Conservation (phyloP, 2,113 vertebrate genomes). For the Gasterosteus aculeatus region DNA sequence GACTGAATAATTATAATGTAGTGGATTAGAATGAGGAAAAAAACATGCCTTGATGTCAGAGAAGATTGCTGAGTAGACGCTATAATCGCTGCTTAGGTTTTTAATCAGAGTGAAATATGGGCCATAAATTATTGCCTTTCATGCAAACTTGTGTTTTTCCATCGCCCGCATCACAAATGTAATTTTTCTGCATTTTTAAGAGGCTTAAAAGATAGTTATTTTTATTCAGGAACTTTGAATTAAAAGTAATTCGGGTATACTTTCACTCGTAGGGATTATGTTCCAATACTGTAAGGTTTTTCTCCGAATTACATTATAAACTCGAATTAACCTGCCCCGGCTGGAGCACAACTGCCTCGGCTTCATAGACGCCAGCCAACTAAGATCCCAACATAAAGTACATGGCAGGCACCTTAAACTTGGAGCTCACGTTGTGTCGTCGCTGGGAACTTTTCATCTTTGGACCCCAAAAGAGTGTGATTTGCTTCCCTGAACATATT, state of each 20-base stretch:
- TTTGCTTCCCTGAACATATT: conserved; percentile 44
- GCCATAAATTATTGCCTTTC: conserved; percentile 83
- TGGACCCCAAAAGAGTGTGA: conserved; percentile 48
- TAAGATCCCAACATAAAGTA: conserved; percentile 41
- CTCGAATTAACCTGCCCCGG: conserved; percentile 63
- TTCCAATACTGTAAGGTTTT: conserved; percentile 71
- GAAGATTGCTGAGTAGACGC: conserved; percentile 83
- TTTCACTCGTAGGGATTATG: conserved; percentile 74
- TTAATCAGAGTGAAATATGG: conserved; percentile 84
- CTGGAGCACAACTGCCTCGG: conserved; percentile 36
- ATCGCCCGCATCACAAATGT: conserved; percentile 75
- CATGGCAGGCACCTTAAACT: conserved; percentile 48
- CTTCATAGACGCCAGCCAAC: conserved; percentile 46
- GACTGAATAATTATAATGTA: conserved; percentile 84
- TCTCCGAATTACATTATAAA: conserved; percentile 68
- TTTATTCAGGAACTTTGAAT: conserved; percentile 77
- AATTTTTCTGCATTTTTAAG: conserved; percentile 82
- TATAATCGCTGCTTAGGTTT: conserved; percentile 84
- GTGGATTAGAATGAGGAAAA: conserved; percentile 79
- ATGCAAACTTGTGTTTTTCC: conserved; percentile 82
- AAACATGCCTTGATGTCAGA: conserved; percentile 81
- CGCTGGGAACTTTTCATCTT: conserved; percentile 55
- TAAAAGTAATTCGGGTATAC: conserved; percentile 76
- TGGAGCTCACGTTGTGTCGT: conserved; percentile 55
- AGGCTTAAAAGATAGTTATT: conserved; percentile 83